phyloP scores from a whole-genome alignment of 2,797 vertebrate species.

The Decapterus maruadsi region DNA sequence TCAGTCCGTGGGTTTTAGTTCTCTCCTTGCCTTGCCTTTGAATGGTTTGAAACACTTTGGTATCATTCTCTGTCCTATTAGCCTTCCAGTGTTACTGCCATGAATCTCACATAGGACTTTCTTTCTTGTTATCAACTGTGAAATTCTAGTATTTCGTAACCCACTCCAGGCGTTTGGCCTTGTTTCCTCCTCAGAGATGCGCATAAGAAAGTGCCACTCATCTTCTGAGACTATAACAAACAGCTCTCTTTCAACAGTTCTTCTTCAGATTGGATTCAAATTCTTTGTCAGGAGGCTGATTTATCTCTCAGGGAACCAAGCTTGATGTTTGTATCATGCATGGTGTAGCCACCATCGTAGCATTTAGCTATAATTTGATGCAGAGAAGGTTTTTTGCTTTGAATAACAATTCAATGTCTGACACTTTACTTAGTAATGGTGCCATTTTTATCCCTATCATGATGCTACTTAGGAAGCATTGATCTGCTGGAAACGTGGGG shows the following conservation, averaged over 20 bases:
- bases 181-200: neutral
- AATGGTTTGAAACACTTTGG: neutral
- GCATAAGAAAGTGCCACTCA: neutral
- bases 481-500: too few relatives aligned
- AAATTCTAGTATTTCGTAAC: neutral
- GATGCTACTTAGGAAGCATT: too few relatives aligned
- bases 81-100: neutral
- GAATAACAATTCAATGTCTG: too few relatives aligned
- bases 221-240: neutral
- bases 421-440: too few relatives aligned
- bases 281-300: neutral
- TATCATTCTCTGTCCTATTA: neutral
- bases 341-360: neutral
- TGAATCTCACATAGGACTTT: neutral
- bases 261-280: neutral
- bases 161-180: neutral
- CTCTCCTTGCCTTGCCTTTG: too few relatives aligned
- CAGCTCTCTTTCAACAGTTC: too few relatives aligned
- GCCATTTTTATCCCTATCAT: too few relatives aligned
- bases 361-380: neutral
- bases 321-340: neutral
- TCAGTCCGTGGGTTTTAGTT: too few relatives aligned
- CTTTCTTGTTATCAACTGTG: neutral
- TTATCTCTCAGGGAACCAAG: neutral
- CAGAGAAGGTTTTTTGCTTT: too few relatives aligned